Base-by-base conservation (phyloP, 1,140 invertebrate species). In the Nautilus pompilius region DNA sequence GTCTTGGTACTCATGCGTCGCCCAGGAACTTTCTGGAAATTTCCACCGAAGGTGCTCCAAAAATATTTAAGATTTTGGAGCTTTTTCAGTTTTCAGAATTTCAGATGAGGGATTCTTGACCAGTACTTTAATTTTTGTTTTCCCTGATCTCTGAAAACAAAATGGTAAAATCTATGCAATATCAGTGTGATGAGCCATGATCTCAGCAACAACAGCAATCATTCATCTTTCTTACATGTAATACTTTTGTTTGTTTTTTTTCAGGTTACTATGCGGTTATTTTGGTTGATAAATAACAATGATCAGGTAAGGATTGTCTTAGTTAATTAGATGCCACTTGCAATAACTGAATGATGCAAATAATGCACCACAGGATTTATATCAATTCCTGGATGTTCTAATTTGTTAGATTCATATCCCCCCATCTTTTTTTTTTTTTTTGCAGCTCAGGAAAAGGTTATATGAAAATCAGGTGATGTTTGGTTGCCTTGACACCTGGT, bases 401-500 rank as follows among this genome's bases (percentile, higher is more conserved):
- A 15, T 41, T 41, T 41, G 36, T 41, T 1, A 10, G 8, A 41
- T 41, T 3, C 45, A 3, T 46, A 20, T 3, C 24, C 24, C 24
- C 13, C 13, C 13, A 20, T 46, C 29, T 53, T 46, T 32, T 63
- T 26, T 46, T 5, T 63, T 48, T 26, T 30, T 58, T 28, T 62
- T 68, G 49, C 56, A 80, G 79, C 55, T 82, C 20, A 67, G 70
- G 58, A 29, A 67, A 26, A 67, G 66, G 29, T 69, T 70, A 26
- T 54, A 53, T 29, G 83, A 86, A 48, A 86, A 89, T 24, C 85
- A 89, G 65, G 89, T 89, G 1, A 84, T 90, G 70, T 92, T 96
- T 78, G 96, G 95, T n/a, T 92, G 93, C 29, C 84, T 98, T 17
- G 96, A 98, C 74, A 93, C 93, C 2, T 99, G 93, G 92, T 84